Conservation (phyloP, 2,888 invertebrate genomes). For the Ligdia adustata region DNA sequence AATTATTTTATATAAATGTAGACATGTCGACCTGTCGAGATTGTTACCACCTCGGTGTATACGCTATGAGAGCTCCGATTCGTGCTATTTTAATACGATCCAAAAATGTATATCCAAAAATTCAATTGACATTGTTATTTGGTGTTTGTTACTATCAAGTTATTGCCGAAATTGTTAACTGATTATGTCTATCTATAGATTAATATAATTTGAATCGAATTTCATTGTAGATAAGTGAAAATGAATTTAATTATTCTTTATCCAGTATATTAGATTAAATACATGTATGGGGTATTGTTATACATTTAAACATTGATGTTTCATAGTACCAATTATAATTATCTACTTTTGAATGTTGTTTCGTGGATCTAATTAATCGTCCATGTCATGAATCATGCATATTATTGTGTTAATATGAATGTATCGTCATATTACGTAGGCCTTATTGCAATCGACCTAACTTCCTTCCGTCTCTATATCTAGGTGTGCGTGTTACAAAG, state of each 20-base stretch:
- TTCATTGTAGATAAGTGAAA: constrained; percentile 70
- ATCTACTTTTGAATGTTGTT: constrained; percentile 63
- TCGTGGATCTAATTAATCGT: constrained; percentile 55
- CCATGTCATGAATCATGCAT: constrained; percentile 44
- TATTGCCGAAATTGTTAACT: constrained; percentile 70
- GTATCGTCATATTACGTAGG: constrained; percentile 61
- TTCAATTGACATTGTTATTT: constrained; percentile 56
- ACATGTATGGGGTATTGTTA: constrained; percentile 61
- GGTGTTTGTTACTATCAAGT: constrained; percentile 70
- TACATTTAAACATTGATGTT: constrained; percentile 67
- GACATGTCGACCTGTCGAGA: constrained; percentile 77
- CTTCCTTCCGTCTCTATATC: constrained; percentile 34
- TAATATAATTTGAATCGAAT: constrained; percentile 69
- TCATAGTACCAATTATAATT: constrained; percentile 64
- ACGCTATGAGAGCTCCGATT: constrained; percentile 60
- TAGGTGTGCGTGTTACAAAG: constrained; percentile 34
- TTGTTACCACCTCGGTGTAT: constrained; percentile 80
- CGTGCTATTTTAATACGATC: constrained; percentile 58
- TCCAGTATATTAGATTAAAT: constrained; percentile 58
- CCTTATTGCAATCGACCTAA: constrained; percentile 53
- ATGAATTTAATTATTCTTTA: constrained; percentile 65
- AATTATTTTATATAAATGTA: constrained; percentile 77
- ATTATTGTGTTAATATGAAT: constrained; percentile 50
- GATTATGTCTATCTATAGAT: constrained; percentile 55
- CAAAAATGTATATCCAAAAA: constrained; percentile 52